Base-by-base conservation (phyloP, 64 coral and sea anemone genomes). In the Stichodactyla helianthus region DNA sequence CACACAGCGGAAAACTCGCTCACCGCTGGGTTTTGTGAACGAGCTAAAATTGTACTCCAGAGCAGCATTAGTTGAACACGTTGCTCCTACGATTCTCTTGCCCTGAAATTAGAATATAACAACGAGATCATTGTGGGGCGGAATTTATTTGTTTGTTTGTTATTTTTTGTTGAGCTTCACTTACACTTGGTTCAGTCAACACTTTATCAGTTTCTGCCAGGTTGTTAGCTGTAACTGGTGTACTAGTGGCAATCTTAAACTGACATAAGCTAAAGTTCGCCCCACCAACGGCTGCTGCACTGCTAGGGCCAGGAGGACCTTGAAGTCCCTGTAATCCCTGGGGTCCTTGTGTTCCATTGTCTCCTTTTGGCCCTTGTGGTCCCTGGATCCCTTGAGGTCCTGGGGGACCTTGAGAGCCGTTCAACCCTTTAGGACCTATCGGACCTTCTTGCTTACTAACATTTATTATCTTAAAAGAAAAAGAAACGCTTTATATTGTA, bases 361-460 rank as follows among this genome's bases (percentile, higher is more conserved):
- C 13, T 56, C 89, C 89, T 61, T 86, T 71, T 25, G 35, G 1
- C 51, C 89, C 89, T 82, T 85, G 68, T 85, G 84, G 25, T 65
- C 89, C 89, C 28, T 91, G 84, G n/a, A 91, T 65, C 23, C 89
- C 89, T 16, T 60, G 28, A 23, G 89, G 76, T 14, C 89, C 89
- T 4, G 60, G 58, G 8, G 77, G 25, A n/a, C 84, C 85, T 67
- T 56, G 74, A 59, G 89, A 90, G 11, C 83, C 89, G 54, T 85
- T 90, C 8, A 55, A 52, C 13, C 89, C 89, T 6, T 22, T 28
- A 25, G 89, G 82, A 7, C 82, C 89, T 20, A 17, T 16, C 28
- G 79, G 79, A 19, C 87, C 78, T 53, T 81, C n/a, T 52, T 52
- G 78, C 26, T 81, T 81, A 81, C 78, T 81, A 16, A 81, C 78